Conservation (phyloP, 2,888 invertebrate species). For the Nemapogon koenigi region DNA sequence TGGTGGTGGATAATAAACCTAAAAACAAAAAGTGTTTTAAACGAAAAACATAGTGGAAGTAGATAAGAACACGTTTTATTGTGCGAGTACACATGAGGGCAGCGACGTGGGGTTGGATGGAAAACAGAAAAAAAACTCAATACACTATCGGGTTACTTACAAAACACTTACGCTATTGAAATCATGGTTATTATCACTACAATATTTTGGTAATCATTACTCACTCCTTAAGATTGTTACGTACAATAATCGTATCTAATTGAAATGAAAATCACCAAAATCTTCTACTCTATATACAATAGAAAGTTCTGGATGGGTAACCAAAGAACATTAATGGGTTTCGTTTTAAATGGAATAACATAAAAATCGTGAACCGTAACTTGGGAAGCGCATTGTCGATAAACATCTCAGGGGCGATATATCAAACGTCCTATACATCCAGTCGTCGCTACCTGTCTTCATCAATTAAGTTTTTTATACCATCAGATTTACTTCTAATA, state of each 20-base stretch:
- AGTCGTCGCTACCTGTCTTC: slow-evolving; percentile 42
- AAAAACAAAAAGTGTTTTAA: slow-evolving; percentile 39
- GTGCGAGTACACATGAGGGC: slow-evolving; percentile 42
- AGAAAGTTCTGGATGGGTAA: slow-evolving; percentile 4
- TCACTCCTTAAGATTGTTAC: too few relatives aligned
- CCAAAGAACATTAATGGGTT: slow-evolving; percentile 3
- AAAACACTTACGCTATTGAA: slow-evolving; percentile 4
- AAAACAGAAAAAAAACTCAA: slow-evolving; percentile 3
- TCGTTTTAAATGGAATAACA: slow-evolving; percentile 8
- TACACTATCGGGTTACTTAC: slow-evolving; percentile 7
- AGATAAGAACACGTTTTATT: slow-evolving; percentile 47
- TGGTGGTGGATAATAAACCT: slow-evolving; percentile 35
- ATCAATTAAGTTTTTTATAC: slow-evolving; percentile 57
- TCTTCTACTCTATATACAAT: neutral
- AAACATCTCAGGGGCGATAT: slow-evolving; percentile 40
- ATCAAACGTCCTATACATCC: slow-evolving; percentile 25
- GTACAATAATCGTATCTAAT: neutral
- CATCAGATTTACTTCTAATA: slow-evolving; percentile 32
- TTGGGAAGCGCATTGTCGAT: slow-evolving; percentile 20
- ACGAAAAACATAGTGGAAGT: slow-evolving; percentile 39
- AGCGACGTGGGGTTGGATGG: slow-evolving; percentile 24
- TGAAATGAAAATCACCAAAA: neutral
- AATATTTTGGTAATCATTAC: too few relatives aligned
- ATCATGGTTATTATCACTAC: too few relatives aligned
- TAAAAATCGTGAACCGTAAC: slow-evolving; percentile 8